Evolutionary conservation across 2,888 invertebrate species (phyloP).

Genomic region (Lasioglossum marginatum): DNA sequence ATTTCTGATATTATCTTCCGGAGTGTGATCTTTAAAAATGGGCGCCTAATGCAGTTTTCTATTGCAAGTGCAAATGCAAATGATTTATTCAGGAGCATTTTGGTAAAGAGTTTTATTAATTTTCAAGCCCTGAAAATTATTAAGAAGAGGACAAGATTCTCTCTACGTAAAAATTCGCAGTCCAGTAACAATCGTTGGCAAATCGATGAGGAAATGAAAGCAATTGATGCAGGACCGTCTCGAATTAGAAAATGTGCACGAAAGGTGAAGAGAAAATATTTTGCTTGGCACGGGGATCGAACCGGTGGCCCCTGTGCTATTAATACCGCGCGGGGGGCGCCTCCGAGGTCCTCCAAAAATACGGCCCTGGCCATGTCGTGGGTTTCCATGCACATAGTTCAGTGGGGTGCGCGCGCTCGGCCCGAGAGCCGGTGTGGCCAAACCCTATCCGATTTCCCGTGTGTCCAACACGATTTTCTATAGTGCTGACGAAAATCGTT

Average conservation of each 20-base stretch:
- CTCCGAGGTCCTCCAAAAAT: conserved; percentile 56
- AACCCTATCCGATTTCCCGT: conserved; percentile 63
- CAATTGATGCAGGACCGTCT: background rate
- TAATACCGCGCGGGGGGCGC: conserved; percentile 54
- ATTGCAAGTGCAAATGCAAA: background rate
- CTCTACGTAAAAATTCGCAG: background rate
- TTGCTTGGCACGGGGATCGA: conserved; percentile 40
- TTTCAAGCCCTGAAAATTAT: background rate
- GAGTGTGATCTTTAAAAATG: background rate
- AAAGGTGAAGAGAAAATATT: conserved; percentile 36
- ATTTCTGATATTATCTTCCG: background rate
- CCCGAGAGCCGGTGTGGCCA: conserved; percentile 70
- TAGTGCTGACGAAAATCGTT: background rate
- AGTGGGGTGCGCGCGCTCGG: conserved; percentile 78
- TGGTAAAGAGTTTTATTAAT: background rate
- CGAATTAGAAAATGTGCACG: background rate
- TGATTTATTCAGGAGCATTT: background rate
- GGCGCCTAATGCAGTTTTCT: background rate
- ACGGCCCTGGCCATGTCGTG: conserved; percentile 69
- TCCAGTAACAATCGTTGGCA: background rate
- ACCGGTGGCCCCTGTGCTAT: conserved; percentile 53
- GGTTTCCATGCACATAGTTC: conserved; percentile 72
- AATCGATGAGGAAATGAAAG: background rate
- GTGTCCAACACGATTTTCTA: background rate
- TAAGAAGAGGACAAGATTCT: background rate